A percentile compares a stretch with the other conserved stretches of the same genome.
Evolutionary conservation across 2,888 invertebrate species (phyloP).

Genomic region (Sphinx pinastri): DNA sequence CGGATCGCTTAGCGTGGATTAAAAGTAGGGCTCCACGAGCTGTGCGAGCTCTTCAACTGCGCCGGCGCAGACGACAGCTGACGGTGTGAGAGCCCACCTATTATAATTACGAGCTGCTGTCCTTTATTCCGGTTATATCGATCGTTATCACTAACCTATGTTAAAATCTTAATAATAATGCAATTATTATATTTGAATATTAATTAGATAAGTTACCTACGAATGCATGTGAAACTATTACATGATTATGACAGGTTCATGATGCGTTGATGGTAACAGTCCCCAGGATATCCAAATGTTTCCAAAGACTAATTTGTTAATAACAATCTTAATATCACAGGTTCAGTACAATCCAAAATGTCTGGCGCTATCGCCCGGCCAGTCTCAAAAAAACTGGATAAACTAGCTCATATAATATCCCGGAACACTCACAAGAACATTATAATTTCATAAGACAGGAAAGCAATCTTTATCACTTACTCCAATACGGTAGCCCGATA

Average conservation of each 20-base stretch:
- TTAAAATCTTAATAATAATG: background rate
- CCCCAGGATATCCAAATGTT: no score
- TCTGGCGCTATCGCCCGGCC: no score
- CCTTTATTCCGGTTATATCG: slow-evolving; percentile 48
- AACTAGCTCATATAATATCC: background rate
- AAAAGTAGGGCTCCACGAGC: slow-evolving; percentile 61
- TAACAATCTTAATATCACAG: no score
- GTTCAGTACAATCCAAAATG: no score
- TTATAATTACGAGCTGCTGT: slow-evolving; percentile 55
- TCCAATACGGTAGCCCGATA: slow-evolving; percentile 7
- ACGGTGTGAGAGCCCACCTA: slow-evolving; percentile 45
- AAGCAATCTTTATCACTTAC: slow-evolving; percentile 10
- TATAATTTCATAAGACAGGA: background rate
- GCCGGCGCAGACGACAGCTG: slow-evolving; percentile 75
- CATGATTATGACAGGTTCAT: no score
- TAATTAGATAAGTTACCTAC: background rate
- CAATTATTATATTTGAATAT: background rate
- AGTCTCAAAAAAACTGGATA: background rate
- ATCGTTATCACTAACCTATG: slow-evolving; percentile 40
- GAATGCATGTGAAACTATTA: no score
- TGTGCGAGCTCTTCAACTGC: slow-evolving; percentile 61
- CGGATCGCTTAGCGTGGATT: slow-evolving; percentile 62
- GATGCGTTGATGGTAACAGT: no score
- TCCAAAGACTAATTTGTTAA: no score
- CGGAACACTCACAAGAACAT: background rate